Evolutionary conservation across 2,888 invertebrate species (phyloP).

Genomic region (Melanophora roralis): DNA sequence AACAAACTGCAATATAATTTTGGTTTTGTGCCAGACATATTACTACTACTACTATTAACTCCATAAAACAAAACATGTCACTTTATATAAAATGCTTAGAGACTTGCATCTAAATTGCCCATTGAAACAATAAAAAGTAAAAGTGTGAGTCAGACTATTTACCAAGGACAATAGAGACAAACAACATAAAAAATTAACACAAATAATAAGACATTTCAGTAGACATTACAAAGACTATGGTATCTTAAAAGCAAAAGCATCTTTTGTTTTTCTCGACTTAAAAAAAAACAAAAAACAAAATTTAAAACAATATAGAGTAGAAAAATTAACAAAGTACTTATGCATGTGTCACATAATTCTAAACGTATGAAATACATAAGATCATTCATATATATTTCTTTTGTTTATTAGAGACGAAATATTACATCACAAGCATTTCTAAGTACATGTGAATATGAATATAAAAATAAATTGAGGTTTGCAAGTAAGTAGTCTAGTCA

Average conservation of each 20-base stretch:
- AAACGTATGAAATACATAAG: slow-evolving; percentile 13
- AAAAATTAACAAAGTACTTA: slow-evolving; percentile 67
- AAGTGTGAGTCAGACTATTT: slow-evolving; percentile 56
- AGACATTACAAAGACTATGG: slow-evolving; percentile 52
- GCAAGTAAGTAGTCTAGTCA: slow-evolving; percentile 20
- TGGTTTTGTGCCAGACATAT: neutral
- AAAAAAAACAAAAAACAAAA: neutral
- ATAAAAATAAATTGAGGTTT: slow-evolving; percentile 32
- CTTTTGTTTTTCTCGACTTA: slow-evolving; percentile 41
- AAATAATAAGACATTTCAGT: slow-evolving; percentile 40
- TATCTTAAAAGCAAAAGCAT: slow-evolving; percentile 52
- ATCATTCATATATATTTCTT: slow-evolving; percentile 1
- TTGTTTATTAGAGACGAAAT: slow-evolving; percentile 46
- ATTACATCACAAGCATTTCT: slow-evolving; percentile 30
- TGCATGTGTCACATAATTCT: slow-evolving; percentile 72
- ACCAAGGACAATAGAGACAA: slow-evolving; percentile 21
- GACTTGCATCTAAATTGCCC: slow-evolving; percentile 52
- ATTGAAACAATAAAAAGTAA: slow-evolving; percentile 35
- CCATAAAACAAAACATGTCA: slow-evolving; percentile 35
- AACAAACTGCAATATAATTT: neutral
- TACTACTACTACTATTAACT: slow-evolving; percentile 28
- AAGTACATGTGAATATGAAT: neutral
- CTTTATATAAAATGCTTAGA: slow-evolving; percentile 37
- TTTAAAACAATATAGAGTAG: slow-evolving; percentile 36
- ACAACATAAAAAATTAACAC: neutral